Base-by-base conservation (phyloP, 2,888 invertebrate genomes). In the Blera fallax region DNA sequence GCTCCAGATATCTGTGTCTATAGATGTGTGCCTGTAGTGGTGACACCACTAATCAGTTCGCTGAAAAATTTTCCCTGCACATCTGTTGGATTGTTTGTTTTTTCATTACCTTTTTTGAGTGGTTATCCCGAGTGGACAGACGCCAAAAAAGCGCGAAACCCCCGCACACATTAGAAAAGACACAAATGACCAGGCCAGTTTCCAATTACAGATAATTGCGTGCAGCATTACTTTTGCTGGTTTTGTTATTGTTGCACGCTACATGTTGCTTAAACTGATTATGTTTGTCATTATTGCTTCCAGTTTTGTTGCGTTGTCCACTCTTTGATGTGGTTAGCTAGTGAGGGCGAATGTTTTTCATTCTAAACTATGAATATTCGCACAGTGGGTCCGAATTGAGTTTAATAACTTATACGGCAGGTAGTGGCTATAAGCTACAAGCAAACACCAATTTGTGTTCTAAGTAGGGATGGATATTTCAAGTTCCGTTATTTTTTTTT, bases 201-300 rank as follows among this genome's bases (percentile, higher is more conserved):
- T 40, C 60, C 72, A 73, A 73, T 79, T 62, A 69, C 65, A 72
- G 40, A 65, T 73, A 79, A 79, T 79, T 72, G 64, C 48, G 56
- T 72, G 27, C 70, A 72, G 34, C 56, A 72, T 72, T 60, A 60
- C 37, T 60, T 62, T 50, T 50, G 60, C 24, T 37, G 40, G 24
- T 58, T 48, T n/a, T 70, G 8, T 10, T 21, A 27, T 10, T 50
- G 14, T 34, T 34, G 40, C 32, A 64, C 11, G 34, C 18, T 65
- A 24, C 24, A 58, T 60, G 56, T 73, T 73, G 62, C 40, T 62
- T 37, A 18, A 62, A 11, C 40, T 62, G 62, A 50, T 62, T 18
- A 52, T 60, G 29, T 29, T 62, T 73, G 60, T 62, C 52, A n/a
- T 62, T 48, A 32, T 24, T 43, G 11, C 45, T 45, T 45, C 24